Conservation (phyloP, 2,113 vertebrate species). For the Otis tarda region DNA sequence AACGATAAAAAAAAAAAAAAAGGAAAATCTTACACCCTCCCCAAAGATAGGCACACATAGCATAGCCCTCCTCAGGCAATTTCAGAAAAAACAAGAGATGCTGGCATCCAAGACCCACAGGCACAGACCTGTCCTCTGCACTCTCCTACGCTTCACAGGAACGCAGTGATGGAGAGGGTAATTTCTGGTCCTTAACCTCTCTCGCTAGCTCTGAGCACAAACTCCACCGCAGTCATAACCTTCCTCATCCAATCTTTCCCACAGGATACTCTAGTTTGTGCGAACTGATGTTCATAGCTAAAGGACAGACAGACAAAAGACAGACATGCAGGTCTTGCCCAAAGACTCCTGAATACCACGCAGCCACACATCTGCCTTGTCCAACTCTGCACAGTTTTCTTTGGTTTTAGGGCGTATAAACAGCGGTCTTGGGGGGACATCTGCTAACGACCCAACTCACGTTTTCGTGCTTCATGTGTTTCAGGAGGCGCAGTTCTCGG, state of each 20-base stretch:
- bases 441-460: conserved; percentile 72
- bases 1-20: background rate
- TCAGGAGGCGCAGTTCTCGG: conserved; percentile 92
- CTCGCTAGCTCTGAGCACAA: background rate
- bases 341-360: background rate
- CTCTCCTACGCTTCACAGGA: background rate
- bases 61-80: background rate
- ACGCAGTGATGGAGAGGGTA: rapidly evolving
- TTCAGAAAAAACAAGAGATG: background rate
- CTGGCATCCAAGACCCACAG: rapidly evolving
- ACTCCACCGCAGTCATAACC: background rate
- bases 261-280: background rate
- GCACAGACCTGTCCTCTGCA: background rate
- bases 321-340: background rate
- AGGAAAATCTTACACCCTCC: background rate
- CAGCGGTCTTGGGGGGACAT: background rate
- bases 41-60: rapidly evolving
- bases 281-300: background rate
- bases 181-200: background rate
- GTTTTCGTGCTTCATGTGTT: conserved; percentile 98
- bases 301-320: background rate
- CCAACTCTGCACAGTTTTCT: background rate
- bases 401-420: background rate
- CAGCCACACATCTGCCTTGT: background rate
- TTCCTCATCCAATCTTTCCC: background rate